Evolutionary conservation across 2,113 vertebrate genomes (phyloP).

Genomic region (Abramis brama): DNA sequence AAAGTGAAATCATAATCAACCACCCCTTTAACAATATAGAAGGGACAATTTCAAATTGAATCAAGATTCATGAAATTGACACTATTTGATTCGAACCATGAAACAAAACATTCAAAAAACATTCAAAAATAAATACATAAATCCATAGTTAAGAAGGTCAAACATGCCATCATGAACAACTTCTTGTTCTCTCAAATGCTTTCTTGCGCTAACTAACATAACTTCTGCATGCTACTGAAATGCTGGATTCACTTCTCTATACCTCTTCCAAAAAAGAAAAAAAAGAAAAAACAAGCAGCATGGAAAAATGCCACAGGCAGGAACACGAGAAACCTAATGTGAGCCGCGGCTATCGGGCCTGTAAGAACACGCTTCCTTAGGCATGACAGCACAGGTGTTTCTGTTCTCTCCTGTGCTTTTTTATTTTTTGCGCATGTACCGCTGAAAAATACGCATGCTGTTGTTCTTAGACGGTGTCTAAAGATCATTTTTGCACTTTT

Average conservation of each 20-base stretch:
- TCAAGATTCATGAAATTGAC: background rate
- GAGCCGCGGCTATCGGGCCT: constrained; percentile 35
- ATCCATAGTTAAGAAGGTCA: background rate
- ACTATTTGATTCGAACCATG: too few species aligned
- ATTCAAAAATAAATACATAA: background rate
- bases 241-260: constrained; percentile 19
- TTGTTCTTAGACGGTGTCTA: background rate
- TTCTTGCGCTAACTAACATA: background rate
- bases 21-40: background rate
- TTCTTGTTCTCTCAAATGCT: background rate
- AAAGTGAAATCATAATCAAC: too few species aligned
- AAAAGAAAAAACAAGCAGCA: constrained; percentile 2
- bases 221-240: constrained; percentile 31
- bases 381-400: constrained; percentile 49
- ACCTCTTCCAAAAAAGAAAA: background rate
- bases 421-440: background rate
- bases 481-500: background rate
- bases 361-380: constrained; percentile 48
- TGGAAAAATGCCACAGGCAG: constrained; percentile 38
- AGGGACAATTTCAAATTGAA: background rate
- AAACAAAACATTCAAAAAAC: background rate
- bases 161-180: background rate
- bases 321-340: constrained; percentile 32
- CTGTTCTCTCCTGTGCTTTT: constrained; percentile 24
- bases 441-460: background rate